Conservation (phyloP, 2,797 vertebrate genomes). For the Capromys pilorides region DNA sequence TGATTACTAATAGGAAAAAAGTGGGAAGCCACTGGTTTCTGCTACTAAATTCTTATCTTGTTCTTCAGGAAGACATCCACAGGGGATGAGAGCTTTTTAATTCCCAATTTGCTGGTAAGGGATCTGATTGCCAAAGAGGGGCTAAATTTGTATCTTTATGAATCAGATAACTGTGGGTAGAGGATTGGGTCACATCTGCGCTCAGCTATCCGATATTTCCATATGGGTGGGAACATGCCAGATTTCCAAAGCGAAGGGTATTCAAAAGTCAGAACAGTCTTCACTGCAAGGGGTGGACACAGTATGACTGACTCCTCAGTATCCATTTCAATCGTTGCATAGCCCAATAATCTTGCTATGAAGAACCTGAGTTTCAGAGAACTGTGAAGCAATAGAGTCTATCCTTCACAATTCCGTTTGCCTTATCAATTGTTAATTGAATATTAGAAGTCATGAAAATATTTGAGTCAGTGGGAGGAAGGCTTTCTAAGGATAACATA, state of each 20-base stretch:
- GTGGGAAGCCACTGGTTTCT: neutral
- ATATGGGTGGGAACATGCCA: neutral
- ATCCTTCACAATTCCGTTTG: neutral
- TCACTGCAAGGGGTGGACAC: neutral
- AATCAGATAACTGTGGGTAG: neutral
- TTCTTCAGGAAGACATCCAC: neutral
- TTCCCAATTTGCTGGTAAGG: neutral
- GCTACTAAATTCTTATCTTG: neutral
- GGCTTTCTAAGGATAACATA: neutral
- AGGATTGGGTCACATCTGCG: neutral
- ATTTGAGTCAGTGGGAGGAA: neutral
- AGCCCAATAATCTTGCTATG: neutral
- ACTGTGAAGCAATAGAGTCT: neutral
- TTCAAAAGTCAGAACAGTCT: neutral
- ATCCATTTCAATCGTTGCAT: neutral
- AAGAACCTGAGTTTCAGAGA: neutral
- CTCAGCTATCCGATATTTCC: neutral
- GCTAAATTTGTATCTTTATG: neutral
- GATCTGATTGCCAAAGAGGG: neutral
- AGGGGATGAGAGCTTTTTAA: neutral
- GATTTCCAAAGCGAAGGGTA: neutral
- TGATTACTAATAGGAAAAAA: neutral
- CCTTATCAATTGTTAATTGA: neutral
- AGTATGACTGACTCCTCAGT: neutral
- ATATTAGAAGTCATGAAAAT: neutral